Percentiles rank a stretch among this genome's conserved stretches.
Evolutionary conservation across 2,888 invertebrate genomes (phyloP).

Genomic region (Pandemis heparana): DNA sequence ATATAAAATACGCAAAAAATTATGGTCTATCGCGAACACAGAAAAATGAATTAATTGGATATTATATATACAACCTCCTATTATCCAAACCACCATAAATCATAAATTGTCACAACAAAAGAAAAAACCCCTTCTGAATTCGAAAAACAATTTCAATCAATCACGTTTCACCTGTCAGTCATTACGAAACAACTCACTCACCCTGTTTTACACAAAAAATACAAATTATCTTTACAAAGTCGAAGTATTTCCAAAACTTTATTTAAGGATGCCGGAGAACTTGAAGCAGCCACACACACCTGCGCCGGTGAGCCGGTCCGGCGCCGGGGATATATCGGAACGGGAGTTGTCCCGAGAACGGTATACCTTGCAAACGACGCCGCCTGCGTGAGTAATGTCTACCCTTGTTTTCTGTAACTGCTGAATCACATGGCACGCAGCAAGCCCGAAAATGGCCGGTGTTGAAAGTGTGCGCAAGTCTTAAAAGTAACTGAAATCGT

Average conservation of each 20-base stretch:
- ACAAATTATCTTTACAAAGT: neutral
- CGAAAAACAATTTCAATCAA: conserved; percentile 28
- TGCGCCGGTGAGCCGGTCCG: conserved; percentile 70
- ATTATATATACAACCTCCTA: neutral
- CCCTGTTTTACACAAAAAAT: neutral
- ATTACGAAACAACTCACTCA: neutral
- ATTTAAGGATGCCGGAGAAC: conserved; percentile 66
- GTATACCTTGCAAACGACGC: conserved; percentile 68
- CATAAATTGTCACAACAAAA: neutral
- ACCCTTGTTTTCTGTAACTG: neutral
- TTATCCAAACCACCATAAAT: neutral
- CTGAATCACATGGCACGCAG: too few species aligned
- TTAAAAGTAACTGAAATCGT: too few species aligned
- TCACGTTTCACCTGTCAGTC: conserved; percentile 26
- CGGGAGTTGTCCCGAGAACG: conserved; percentile 71
- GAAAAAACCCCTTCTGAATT: conserved; percentile 10
- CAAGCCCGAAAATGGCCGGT: too few species aligned
- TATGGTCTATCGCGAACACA: too few species aligned
- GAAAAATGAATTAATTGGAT: neutral
- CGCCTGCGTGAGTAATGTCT: conserved; percentile 64
- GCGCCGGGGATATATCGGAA: conserved; percentile 79
- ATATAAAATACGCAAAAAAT: too few species aligned
- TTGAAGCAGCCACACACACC: conserved; percentile 66
- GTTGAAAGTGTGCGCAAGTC: too few species aligned
- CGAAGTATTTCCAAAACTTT: conserved; percentile 4